Evolutionary conservation across 2,888 invertebrate species (phyloP).

Genomic region (Tortricodes alternella): DNA sequence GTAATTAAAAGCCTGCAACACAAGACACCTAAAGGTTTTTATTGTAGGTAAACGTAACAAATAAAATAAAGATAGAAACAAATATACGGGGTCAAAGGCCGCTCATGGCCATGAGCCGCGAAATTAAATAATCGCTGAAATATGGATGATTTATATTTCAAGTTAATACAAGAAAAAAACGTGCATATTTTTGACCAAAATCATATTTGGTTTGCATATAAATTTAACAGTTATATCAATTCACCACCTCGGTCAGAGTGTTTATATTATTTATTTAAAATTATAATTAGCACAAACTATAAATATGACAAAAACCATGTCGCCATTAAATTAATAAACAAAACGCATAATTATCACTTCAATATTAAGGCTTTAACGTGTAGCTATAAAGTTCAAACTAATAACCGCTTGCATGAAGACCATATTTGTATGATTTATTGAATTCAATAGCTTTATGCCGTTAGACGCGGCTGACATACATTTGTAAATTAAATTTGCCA

Average conservation of each 20-base stretch:
- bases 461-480: conserved; percentile 8
- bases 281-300: not conserved
- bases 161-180: no score
- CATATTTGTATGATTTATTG: conserved; percentile 14
- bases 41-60: no score
- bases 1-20: no score
- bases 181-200: no score
- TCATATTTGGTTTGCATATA: not conserved
- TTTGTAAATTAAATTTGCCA: not conserved
- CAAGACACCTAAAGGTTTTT: no score
- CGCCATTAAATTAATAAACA: not conserved
- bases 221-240: not conserved
- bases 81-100: no score
- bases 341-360: conserved; percentile 17
- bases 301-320: not conserved
- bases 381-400: not conserved
- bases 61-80: no score
- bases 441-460: conserved; percentile 1
- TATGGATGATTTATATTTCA: no score
- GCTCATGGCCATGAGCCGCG: no score
- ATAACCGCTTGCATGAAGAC: conserved; percentile 11
- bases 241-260: not conserved
- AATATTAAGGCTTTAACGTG: conserved; percentile 20
- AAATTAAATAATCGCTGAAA: no score
- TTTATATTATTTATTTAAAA: not conserved